A percentile compares a stretch with the other conserved stretches of the same genome.
Evolutionary conservation across 2,888 invertebrate genomes (phyloP).

Genomic region (Halocaridina rubra): DNA sequence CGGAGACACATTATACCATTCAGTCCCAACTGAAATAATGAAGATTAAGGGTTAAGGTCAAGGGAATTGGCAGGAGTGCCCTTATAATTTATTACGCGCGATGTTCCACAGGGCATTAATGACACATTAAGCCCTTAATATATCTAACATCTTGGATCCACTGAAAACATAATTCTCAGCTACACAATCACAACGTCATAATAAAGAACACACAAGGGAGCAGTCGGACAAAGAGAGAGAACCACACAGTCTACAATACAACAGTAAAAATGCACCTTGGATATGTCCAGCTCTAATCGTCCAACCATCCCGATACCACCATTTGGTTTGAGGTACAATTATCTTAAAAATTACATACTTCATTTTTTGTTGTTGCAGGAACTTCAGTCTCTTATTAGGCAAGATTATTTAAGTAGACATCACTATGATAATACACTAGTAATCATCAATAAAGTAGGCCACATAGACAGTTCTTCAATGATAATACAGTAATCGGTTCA

Average conservation of each 20-base stretch:
- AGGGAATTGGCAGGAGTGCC: not conserved
- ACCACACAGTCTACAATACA: slow-evolving; percentile 20
- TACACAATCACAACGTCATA: slow-evolving; percentile 41
- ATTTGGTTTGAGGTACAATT: slow-evolving; percentile 25
- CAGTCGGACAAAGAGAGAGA: slow-evolving; percentile 20
- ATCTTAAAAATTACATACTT: slow-evolving; percentile 32
- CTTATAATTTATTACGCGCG: not conserved
- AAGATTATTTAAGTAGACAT: slow-evolving; percentile 40
- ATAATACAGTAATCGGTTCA: slow-evolving; percentile 38
- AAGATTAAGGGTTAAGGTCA: not conserved
- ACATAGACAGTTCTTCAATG: slow-evolving; percentile 47
- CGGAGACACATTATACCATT: too few species aligned
- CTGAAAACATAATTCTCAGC: slow-evolving; percentile 22
- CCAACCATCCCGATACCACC: slow-evolving; percentile 18
- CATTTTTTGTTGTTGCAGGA: slow-evolving; percentile 30
- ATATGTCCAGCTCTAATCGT: slow-evolving; percentile 27
- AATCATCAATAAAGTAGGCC: slow-evolving; percentile 47
- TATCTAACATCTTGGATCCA: slow-evolving; percentile 24
- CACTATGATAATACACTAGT: slow-evolving; percentile 46
- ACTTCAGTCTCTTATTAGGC: slow-evolving; percentile 32
- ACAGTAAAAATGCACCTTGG: slow-evolving; percentile 41
- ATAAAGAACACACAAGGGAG: slow-evolving; percentile 41
- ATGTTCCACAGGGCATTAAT: slow-evolving; percentile 11
- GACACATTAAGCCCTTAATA: slow-evolving; percentile 30
- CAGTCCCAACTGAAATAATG: too few species aligned